A percentile compares a stretch with the other conserved stretches of the same genome.
These are phyloP conservation scores for Hozukius guyotensis DNA, from an alignment of 2,797 vertebrate species.

Conservation along the genomic window DNA sequence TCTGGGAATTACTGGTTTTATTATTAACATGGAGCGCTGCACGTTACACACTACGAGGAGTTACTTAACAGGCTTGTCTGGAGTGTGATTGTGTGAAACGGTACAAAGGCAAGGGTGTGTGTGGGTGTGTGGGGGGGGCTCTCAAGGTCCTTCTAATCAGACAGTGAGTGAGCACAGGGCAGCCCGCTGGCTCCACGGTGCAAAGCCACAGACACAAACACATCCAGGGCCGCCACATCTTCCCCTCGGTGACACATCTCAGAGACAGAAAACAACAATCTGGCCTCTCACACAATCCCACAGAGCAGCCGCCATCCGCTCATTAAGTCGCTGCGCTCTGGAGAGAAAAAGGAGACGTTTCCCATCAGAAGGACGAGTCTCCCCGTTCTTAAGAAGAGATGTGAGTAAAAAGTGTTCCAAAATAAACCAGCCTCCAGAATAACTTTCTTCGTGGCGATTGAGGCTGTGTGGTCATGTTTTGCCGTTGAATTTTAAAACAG, in stretches of 20 bases:
- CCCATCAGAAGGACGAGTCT: neutral
- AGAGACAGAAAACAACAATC: constrained; percentile 41
- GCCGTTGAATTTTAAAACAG: constrained; percentile 7
- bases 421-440: constrained; percentile 20
- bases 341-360: neutral
- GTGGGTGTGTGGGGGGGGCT: neutral
- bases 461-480: constrained; percentile 29
- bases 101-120: neutral
- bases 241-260: constrained; percentile 44
- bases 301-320: constrained; percentile 15
- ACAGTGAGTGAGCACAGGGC: constrained; percentile 23
- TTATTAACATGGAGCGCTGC: neutral
- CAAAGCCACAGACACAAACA: constrained; percentile 59
- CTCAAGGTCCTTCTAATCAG: constrained; percentile 42
- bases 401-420: constrained; percentile 1
- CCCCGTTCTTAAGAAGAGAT: neutral
- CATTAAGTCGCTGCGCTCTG: constrained; percentile 1
- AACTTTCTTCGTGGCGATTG: constrained; percentile 8
- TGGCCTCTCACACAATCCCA: constrained; percentile 19
- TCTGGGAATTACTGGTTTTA: constrained; percentile 38
- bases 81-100: constrained; percentile 19
- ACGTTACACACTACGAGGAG: neutral
- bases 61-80: constrained; percentile 9
- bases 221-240: constrained; percentile 28
- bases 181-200: constrained; percentile 18